These are phyloP conservation scores for Hyperopisus bebe DNA, from an alignment of 2,113 vertebrate genomes.

Conservation along the genomic window DNA sequence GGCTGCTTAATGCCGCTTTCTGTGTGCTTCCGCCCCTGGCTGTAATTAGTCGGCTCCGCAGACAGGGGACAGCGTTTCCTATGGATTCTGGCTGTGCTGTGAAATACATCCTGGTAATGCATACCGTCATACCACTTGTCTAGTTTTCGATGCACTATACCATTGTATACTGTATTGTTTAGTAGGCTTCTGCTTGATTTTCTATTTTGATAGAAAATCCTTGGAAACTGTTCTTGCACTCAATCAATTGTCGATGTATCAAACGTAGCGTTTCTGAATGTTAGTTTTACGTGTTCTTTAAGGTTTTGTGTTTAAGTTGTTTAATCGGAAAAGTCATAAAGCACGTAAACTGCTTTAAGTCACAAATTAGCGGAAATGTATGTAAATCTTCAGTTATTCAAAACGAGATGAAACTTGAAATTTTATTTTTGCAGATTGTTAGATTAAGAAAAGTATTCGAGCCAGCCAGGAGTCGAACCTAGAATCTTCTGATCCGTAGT, in stretches of 20 bases:
- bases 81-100: background rate
- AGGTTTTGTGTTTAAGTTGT: background rate
- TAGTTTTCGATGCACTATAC: background rate
- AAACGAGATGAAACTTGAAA: background rate
- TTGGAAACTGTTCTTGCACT: background rate
- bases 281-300: background rate
- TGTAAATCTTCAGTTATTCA: background rate
- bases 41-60: background rate
- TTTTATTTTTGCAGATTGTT: background rate
- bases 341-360: background rate
- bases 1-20: background rate
- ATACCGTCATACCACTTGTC: background rate
- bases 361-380: background rate
- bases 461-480: constrained; percentile 80
- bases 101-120: background rate
- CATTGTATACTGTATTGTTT: background rate
- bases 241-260: background rate
- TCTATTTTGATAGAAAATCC: background rate
- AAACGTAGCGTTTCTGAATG: background rate
- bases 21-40: background rate
- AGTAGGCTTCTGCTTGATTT: background rate
- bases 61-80: background rate
- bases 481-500: constrained; percentile 87
- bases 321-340: background rate
- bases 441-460: constrained; percentile 29